phyloP scores from a whole-genome alignment of 2,888 invertebrate genomes.

The Acleris laterana region DNA sequence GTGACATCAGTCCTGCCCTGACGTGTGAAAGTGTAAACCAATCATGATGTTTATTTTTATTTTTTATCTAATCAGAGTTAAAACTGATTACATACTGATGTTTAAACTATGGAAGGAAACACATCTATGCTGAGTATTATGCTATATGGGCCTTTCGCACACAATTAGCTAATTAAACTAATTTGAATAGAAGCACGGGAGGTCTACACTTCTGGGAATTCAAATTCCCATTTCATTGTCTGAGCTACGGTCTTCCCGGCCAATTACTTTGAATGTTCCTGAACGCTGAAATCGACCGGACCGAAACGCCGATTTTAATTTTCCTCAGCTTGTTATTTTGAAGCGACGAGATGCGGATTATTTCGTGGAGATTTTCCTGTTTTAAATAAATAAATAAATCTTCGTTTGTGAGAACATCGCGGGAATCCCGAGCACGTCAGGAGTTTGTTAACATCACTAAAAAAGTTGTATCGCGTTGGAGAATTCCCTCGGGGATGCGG shows the following conservation, averaged over 20 bases:
- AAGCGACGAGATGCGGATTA: slow-evolving; percentile 2
- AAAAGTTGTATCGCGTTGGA: slow-evolving; percentile 24
- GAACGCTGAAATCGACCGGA: slow-evolving; percentile 15
- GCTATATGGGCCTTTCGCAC: background rate
- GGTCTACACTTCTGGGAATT: slow-evolving; percentile 16
- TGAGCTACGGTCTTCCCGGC: slow-evolving; percentile 12
- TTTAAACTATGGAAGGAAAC: slow-evolving; percentile 7
- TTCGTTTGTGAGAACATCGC: slow-evolving; percentile 28
- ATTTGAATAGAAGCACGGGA: slow-evolving; percentile 6
- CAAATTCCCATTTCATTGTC: slow-evolving; percentile 15
- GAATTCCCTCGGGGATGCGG: slow-evolving; percentile 17
- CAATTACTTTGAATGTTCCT: slow-evolving; percentile 15
- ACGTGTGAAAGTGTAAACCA: background rate
- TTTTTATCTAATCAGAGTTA: slow-evolving; percentile 28
- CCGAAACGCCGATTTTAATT: slow-evolving; percentile 31
- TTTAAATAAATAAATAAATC: slow-evolving; percentile 37
- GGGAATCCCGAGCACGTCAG: slow-evolving; percentile 24
- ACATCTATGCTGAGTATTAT: background rate
- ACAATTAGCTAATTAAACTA: slow-evolving; percentile 15
- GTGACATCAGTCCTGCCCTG: slow-evolving; percentile 1
- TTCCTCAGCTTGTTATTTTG: slow-evolving; percentile 21
- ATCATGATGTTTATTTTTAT: slow-evolving; percentile 28
- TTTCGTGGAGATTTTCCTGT: slow-evolving; percentile 22
- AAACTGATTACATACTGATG: slow-evolving; percentile 21
- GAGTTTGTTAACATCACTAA: slow-evolving; percentile 36